phyloP scores from a whole-genome alignment of 92 coral and sea anemone genomes.

The Porites divaricata region DNA sequence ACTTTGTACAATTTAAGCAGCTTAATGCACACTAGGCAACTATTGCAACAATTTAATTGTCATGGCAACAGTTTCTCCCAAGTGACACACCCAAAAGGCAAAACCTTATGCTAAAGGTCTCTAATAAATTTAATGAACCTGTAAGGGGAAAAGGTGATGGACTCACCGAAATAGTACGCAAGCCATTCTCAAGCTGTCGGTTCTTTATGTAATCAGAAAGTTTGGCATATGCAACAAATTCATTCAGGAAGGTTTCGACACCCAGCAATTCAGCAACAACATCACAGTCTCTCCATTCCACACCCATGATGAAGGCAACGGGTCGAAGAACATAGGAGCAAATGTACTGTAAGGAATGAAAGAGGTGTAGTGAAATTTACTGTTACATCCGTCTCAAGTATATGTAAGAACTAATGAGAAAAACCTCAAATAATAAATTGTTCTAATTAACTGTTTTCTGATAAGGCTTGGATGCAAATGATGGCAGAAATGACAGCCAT shows the following conservation, averaged over 20 bases:
- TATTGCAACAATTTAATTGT: no score
- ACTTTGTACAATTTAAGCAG: no score
- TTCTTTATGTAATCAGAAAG: slow-evolving; percentile 61
- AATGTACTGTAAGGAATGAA: slow-evolving; percentile 47
- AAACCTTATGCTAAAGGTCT: no score
- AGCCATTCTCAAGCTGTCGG: slow-evolving; percentile 29
- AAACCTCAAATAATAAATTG: background rate
- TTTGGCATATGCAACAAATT: slow-evolving; percentile 84
- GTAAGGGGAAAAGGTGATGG: background rate
- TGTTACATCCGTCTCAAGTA: no score
- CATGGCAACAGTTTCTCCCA: no score
- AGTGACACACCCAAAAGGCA: no score
- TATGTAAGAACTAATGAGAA: background rate
- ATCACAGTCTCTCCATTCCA: slow-evolving; percentile 86
- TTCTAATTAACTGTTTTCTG: no score
- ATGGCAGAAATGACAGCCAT: no score
- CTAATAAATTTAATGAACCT: background rate
- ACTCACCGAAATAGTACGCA: slow-evolving; percentile 66
- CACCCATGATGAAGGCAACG: slow-evolving; percentile 94
- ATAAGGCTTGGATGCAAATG: no score
- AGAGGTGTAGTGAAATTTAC: background rate
- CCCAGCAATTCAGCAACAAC: slow-evolving; percentile 93
- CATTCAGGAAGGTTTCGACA: slow-evolving; percentile 90
- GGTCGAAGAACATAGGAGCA: slow-evolving; percentile 75
- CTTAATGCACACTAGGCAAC: no score